phyloP scores from a whole-genome alignment of 2,113 vertebrate genomes.

The Strix uralensis region DNA sequence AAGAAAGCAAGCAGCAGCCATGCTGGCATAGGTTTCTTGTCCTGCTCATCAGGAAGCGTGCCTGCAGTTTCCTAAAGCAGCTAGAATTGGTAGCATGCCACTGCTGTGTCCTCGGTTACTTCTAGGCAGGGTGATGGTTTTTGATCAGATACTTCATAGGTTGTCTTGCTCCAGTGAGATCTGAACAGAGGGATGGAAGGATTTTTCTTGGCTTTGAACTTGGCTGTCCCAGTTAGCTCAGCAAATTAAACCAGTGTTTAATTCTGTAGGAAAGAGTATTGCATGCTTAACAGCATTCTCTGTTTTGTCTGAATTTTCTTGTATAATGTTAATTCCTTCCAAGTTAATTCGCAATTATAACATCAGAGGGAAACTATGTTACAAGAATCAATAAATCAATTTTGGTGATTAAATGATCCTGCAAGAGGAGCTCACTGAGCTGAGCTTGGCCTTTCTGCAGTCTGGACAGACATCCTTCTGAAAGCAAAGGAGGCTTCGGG shows the following conservation, averaged over 20 bases:
- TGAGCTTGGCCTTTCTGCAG: not conserved
- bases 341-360: not conserved
- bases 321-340: not conserved
- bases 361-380: not conserved
- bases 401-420: not conserved
- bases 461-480: not conserved
- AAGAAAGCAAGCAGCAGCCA: not conserved
- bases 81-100: not conserved
- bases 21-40: not conserved
- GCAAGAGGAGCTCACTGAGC: not conserved
- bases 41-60: accelerated
- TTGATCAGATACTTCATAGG: not conserved
- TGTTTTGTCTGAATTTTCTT: not conserved
- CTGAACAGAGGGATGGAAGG: not conserved
- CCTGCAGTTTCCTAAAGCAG: not conserved
- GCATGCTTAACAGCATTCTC: not conserved
- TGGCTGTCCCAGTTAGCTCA: not conserved
- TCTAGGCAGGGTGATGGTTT: not conserved
- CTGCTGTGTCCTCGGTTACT: not conserved
- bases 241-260: not conserved
- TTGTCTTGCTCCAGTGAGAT: not conserved
- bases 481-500: not conserved
- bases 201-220: not conserved
- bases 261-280: not conserved
- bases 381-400: not conserved